Evolutionary conservation across 2,888 invertebrate genomes (phyloP).

Genomic region (Endotricha flammealis): DNA sequence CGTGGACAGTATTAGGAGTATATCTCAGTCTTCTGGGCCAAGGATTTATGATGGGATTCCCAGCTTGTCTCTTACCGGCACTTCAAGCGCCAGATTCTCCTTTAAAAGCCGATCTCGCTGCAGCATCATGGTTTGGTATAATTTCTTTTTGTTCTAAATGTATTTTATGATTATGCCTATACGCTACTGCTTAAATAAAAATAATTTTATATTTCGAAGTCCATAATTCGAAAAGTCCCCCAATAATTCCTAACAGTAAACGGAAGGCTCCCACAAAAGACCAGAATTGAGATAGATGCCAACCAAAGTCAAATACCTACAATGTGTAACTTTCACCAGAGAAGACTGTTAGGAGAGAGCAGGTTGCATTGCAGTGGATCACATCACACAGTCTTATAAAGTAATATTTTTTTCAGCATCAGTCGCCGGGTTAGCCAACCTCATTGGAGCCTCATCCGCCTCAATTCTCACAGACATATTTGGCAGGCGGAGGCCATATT

Average conservation of each 20-base stretch:
- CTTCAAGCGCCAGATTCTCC: neutral
- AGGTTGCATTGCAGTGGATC: no score
- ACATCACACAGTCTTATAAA: no score
- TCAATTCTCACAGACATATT: neutral
- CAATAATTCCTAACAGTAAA: no score
- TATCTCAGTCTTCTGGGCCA: neutral
- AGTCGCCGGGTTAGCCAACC: neutral
- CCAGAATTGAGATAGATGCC: no score
- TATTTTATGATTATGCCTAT: no score
- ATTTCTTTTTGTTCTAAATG: neutral
- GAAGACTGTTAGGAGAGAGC: no score
- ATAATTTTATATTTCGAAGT: no score
- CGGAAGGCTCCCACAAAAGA: no score
- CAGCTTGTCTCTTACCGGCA: neutral
- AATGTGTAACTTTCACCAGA: no score
- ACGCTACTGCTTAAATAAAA: no score
- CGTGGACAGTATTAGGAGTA: neutral
- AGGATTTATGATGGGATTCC: neutral
- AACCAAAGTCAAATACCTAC: no score
- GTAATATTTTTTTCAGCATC: constrained; percentile 1
- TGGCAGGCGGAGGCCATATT: neutral
- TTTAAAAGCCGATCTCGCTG: neutral
- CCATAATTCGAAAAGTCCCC: no score
- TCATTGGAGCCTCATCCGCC: neutral
- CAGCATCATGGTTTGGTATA: neutral